Evolutionary conservation across 2,888 invertebrate genomes (phyloP).

Genomic region (Pterostichus niger): DNA sequence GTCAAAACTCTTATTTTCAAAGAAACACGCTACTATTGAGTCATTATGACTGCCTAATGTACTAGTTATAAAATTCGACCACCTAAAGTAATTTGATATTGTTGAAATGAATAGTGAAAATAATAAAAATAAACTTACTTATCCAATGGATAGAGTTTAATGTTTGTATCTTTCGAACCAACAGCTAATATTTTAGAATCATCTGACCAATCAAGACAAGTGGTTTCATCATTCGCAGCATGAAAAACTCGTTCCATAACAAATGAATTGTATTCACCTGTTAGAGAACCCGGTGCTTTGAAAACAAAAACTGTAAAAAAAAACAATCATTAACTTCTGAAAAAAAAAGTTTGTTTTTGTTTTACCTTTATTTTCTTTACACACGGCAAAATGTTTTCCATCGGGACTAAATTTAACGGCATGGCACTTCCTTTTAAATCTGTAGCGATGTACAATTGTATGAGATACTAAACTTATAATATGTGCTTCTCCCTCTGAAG

Average conservation of each 20-base stretch:
- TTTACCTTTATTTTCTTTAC: slow-evolving; percentile 89
- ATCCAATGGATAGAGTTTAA: slow-evolving; percentile 88
- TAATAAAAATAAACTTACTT: slow-evolving; percentile 76
- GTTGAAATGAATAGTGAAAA: neutral
- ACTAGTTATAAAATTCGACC: slow-evolving; percentile 87
- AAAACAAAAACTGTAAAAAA: slow-evolving; percentile 87
- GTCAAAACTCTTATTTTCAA: slow-evolving; percentile 92
- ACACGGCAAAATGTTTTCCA: slow-evolving; percentile 94
- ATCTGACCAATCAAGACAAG: slow-evolving; percentile 94
- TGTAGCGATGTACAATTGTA: slow-evolving; percentile 89
- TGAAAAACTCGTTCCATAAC: slow-evolving; percentile 90
- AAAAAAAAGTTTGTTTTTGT: neutral
- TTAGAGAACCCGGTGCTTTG: slow-evolving; percentile 89
- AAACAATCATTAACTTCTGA: slow-evolving; percentile 17
- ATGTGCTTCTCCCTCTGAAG: slow-evolving; percentile 87
- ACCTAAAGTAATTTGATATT: slow-evolving; percentile 70
- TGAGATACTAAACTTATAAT: slow-evolving; percentile 92
- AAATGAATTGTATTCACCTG: slow-evolving; percentile 93
- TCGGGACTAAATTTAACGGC: slow-evolving; percentile 95
- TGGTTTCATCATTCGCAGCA: slow-evolving; percentile 90
- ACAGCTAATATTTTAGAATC: slow-evolving; percentile 95
- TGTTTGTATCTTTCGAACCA: slow-evolving; percentile 94
- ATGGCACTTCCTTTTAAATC: slow-evolving; percentile 88
- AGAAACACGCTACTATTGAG: slow-evolving; percentile 91
- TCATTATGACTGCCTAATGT: slow-evolving; percentile 92